Base-by-base conservation (phyloP, 2,888 invertebrate genomes). In the Strigamia transsilvanica region DNA sequence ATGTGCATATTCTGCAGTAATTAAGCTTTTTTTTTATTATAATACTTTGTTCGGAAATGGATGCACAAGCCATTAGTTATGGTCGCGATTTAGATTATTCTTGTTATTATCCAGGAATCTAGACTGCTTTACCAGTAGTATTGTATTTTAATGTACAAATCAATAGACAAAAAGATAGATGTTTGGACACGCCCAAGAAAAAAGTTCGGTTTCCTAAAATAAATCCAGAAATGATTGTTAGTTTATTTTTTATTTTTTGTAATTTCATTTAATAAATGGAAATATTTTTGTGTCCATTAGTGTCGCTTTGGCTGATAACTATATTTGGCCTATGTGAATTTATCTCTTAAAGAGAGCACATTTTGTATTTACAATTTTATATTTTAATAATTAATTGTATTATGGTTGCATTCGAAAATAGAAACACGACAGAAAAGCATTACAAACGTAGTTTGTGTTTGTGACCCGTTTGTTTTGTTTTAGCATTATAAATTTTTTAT, bases 121-220 rank as follows among this genome's bases (percentile, higher is more conserved):
- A n/a, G 13, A 46, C 15, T 46, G 13, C n/a, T 56, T 15, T 56
- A 9, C 9, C 7, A 9, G 9, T 18, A 18, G 18, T 56, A 56
- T 18, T 56, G 56, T 56, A 56, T 5, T n/a, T 18, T 56, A 56
- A 56, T 18, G 56, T 56, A 56, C 46, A 56, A 18, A 56, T 56
- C 56, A 56, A 56, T 56, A 38, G 18, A 56, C n/a, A 56, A 56
- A 56, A 56, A 1, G 56, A 56, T 56, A 18, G 56, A n/a, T 18
- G 9, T 9, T 18, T n/a, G 21, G 56, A 56, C n/a, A 56, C 56
- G 56, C 56, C 56, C 56, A 56, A 56, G 56, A 56, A 56, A 56
- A n/a, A 56, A 18, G 9, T 56, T 56, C 7, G 12, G 4, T 18
- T n/a, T 56, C 56, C 21, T 21, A 56, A 56, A 56, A 56, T 56